Evolutionary conservation across 2,113 vertebrate genomes (phyloP).

Genomic region (Elgaria multicarinata): DNA sequence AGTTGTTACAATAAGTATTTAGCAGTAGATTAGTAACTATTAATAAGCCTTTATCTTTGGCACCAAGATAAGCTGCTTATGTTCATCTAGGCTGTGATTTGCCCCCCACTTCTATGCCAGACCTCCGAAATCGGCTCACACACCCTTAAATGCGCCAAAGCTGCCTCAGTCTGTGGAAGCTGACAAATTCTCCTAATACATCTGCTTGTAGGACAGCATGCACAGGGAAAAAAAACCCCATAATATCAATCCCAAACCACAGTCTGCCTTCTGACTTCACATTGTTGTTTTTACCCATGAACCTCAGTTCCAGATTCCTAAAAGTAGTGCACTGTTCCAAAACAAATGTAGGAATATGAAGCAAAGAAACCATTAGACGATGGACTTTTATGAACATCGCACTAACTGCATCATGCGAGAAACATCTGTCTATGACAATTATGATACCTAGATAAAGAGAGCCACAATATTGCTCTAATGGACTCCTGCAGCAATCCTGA

Average conservation of each 20-base stretch:
- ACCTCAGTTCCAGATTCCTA: neutral
- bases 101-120: neutral
- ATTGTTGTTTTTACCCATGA: neutral
- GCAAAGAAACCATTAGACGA: neutral
- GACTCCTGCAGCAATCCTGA: neutral
- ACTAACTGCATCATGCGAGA: neutral
- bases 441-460: conserved; percentile 24
- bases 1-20: conserved; percentile 36
- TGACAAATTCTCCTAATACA: neutral
- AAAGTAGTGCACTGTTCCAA: neutral
- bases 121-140: neutral
- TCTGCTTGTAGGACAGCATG: neutral
- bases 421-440: neutral
- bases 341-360: neutral
- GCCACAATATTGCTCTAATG: neutral
- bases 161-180: neutral
- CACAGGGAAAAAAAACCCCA: neutral
- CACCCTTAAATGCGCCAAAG: neutral
- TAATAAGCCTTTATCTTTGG: conserved; percentile 58
- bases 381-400: neutral
- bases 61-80: conserved; percentile 46
- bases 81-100: conserved; percentile 13
- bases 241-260: neutral
- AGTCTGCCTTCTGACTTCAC: accelerated
- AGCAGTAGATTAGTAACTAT: conserved; percentile 48